Evolutionary conservation across 2,113 vertebrate genomes (phyloP).

Genomic region (Sorex fumeus): DNA sequence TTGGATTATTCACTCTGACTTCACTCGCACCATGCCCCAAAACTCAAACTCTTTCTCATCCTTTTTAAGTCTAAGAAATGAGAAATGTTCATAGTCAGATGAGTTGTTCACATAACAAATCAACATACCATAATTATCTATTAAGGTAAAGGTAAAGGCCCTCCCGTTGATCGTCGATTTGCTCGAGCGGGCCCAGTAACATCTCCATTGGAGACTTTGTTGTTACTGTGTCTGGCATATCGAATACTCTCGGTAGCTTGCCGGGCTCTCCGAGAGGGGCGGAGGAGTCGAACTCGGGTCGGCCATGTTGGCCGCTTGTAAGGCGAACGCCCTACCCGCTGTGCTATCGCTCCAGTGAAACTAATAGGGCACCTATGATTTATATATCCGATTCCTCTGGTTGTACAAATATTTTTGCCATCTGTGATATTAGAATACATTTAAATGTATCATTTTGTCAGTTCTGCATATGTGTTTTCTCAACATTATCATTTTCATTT

Average conservation of each 20-base stretch:
- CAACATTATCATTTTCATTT: too few species aligned
- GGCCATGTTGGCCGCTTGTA: too few species aligned
- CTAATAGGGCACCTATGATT: not conserved
- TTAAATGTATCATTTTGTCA: not conserved
- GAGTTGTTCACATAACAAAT: slow-evolving; percentile 5
- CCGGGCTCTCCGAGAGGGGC: too few species aligned
- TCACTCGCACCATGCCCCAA: not conserved
- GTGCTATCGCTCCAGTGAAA: too few species aligned
- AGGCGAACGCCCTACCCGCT: too few species aligned
- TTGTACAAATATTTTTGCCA: slow-evolving; percentile 12
- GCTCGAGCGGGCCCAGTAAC: too few species aligned
- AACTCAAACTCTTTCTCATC: not conserved
- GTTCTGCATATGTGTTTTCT: not conserved
- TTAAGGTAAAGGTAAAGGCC: too few species aligned
- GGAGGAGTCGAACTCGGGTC: too few species aligned
- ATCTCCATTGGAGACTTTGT: too few species aligned
- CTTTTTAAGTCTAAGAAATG: not conserved
- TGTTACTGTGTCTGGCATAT: too few species aligned
- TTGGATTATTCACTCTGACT: not conserved
- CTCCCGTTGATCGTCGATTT: too few species aligned
- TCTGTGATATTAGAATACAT: not conserved
- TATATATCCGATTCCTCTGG: not conserved
- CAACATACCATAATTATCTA: not conserved
- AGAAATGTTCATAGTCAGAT: slow-evolving; percentile 4
- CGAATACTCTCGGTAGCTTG: too few species aligned